Evolutionary conservation across 2,797 vertebrate species (phyloP).

Genomic region (Dromococcyx pavoninus): DNA sequence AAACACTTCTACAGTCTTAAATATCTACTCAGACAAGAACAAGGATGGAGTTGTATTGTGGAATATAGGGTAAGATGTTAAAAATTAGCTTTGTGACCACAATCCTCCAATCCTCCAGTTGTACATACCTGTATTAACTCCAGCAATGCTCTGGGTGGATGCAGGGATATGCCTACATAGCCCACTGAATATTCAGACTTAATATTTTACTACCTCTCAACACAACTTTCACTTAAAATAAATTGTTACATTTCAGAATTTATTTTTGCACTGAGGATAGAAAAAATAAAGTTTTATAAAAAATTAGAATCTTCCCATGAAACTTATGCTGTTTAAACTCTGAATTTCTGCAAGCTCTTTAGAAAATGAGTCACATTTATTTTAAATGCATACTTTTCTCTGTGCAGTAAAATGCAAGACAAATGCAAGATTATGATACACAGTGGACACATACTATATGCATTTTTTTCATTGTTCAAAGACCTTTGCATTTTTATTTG

Average conservation of each 20-base stretch:
- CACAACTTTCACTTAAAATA: neutral
- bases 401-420: neutral
- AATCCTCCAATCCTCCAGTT: neutral
- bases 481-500: neutral
- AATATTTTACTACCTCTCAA: neutral
- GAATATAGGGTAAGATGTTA: neutral
- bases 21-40: neutral
- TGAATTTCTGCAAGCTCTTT: neutral
- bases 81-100: neutral
- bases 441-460: accelerated
- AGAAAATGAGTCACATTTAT: neutral
- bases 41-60: neutral
- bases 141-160: neutral
- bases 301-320: neutral
- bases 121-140: neutral
- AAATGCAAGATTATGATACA: neutral
- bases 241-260: neutral
- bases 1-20: neutral
- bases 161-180: neutral
- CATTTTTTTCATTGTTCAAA: neutral
- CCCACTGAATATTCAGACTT: neutral
- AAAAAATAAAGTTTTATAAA: neutral
- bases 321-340: neutral
- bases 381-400: neutral
- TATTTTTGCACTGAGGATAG: neutral